Evolutionary conservation across 1,140 invertebrate species (phyloP).

Genomic region (Triops cancriformis): DNA sequence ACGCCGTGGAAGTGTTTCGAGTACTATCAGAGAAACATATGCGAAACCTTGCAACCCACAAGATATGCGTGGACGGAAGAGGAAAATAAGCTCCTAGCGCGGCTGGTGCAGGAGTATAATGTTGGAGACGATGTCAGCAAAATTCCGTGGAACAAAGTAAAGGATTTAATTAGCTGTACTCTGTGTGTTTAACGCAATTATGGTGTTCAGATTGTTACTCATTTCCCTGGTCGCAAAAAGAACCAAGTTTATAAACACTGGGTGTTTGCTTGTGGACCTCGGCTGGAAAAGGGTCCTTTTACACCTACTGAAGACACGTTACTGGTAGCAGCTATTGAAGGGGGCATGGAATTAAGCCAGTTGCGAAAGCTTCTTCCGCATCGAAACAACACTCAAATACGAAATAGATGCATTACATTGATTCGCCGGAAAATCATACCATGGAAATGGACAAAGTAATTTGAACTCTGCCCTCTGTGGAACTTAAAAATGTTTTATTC

Average conservation of each 20-base stretch:
- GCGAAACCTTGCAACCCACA: background rate
- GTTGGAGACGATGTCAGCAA: background rate
- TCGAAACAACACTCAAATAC: conserved; percentile 7
- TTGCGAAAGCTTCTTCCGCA: background rate
- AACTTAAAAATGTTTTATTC: too few relatives aligned
- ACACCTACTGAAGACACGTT: background rate
- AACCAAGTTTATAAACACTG: conserved; percentile 19
- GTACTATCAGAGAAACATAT: conserved; percentile 15
- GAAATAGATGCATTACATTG: background rate
- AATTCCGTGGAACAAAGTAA: conserved; percentile 23
- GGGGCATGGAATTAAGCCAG: background rate
- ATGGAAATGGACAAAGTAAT: background rate
- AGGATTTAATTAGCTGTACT: background rate
- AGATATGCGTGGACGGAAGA: conserved; percentile 17
- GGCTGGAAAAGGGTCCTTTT: background rate
- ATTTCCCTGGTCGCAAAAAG: background rate
- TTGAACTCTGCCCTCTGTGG: background rate
- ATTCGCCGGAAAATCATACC: background rate
- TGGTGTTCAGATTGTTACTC: background rate
- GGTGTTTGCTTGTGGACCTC: background rate
- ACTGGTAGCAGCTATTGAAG: background rate
- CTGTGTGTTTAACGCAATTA: background rate
- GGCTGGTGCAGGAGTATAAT: background rate
- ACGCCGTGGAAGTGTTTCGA: conserved; percentile 19
- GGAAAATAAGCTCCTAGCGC: background rate